Evolutionary conservation across 2,113 vertebrate species (phyloP).

Genomic region (Cynoglossus semilaevis): DNA sequence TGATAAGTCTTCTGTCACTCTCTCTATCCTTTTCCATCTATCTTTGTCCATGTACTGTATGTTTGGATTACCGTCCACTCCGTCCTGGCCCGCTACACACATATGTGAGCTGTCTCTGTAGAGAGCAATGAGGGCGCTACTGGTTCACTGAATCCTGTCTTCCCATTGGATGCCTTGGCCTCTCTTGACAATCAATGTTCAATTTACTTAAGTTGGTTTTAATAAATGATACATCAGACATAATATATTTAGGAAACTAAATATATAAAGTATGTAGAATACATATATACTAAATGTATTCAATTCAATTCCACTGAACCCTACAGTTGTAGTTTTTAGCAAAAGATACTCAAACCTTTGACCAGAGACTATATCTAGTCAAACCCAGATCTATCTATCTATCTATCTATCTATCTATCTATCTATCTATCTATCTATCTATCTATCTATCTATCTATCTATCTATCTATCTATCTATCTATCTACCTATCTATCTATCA

Average conservation of each 20-base stretch:
- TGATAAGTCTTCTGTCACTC: conserved; percentile 40
- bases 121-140: neutral
- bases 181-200: neutral
- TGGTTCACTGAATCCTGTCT: neutral
- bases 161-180: neutral
- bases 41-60: conserved; percentile 15
- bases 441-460: conserved; percentile 20
- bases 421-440: neutral
- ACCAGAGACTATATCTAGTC: too few relatives aligned
- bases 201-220: too few relatives aligned
- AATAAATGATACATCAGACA: too few relatives aligned
- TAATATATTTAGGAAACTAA: too few relatives aligned
- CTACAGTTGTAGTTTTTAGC: too few relatives aligned
- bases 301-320: too few relatives aligned
- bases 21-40: conserved; percentile 17
- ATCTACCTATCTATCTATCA: too few relatives aligned
- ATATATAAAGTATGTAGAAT: too few relatives aligned
- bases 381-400: too few relatives aligned
- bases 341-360: too few relatives aligned
- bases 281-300: too few relatives aligned
- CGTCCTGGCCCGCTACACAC: neutral
- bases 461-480: conserved; percentile 22
- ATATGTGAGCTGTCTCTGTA: neutral
- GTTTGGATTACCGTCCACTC: conserved; percentile 15
- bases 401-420: too few relatives aligned